Evolutionary conservation across 2,797 vertebrate genomes (phyloP).

Genomic region (Rhadinocentrus ornatus): DNA sequence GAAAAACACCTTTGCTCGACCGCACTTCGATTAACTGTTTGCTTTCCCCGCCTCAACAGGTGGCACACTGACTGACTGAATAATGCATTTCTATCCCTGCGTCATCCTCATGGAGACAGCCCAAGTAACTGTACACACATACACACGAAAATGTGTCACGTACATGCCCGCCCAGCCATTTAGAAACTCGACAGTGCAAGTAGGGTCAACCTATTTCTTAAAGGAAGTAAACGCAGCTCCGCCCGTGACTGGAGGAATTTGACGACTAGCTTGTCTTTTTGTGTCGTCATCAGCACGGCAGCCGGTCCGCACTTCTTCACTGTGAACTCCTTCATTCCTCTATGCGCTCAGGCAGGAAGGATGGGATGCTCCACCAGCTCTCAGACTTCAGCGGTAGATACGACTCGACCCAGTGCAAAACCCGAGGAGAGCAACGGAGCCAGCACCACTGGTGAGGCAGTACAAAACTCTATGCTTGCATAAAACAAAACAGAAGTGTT

Average conservation of each 20-base stretch:
- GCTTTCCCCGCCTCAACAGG: conserved; percentile 53
- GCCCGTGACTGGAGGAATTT: conserved; percentile 49
- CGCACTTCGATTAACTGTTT: not conserved
- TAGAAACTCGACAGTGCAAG: conserved; percentile 10
- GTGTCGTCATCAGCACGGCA: conserved; percentile 52
- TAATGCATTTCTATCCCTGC: conserved; percentile 54
- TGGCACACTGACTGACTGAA: conserved; percentile 49
- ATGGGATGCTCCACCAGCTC: conserved; percentile 86
- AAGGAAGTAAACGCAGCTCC: conserved; percentile 49
- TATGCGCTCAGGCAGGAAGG: conserved; percentile 73
- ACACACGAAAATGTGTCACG: conserved; percentile 44
- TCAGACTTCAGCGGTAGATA: conserved; percentile 80
- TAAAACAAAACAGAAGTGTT: not conserved
- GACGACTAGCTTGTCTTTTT: not conserved
- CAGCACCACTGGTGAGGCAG: conserved; percentile 71
- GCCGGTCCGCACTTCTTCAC: conserved; percentile 21
- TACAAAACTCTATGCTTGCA: not conserved
- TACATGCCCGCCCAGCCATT: conserved; percentile 23
- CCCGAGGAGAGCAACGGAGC: conserved; percentile 79
- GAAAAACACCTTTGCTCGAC: not conserved
- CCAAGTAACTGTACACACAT: conserved; percentile 35
- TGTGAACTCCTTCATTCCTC: conserved; percentile 43
- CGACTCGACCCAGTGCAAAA: conserved; percentile 72
- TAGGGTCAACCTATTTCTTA: not conserved
- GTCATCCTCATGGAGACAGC: conserved; percentile 55